Conservation (phyloP, 2,888 invertebrate genomes). For the Entomobrya proxima region DNA sequence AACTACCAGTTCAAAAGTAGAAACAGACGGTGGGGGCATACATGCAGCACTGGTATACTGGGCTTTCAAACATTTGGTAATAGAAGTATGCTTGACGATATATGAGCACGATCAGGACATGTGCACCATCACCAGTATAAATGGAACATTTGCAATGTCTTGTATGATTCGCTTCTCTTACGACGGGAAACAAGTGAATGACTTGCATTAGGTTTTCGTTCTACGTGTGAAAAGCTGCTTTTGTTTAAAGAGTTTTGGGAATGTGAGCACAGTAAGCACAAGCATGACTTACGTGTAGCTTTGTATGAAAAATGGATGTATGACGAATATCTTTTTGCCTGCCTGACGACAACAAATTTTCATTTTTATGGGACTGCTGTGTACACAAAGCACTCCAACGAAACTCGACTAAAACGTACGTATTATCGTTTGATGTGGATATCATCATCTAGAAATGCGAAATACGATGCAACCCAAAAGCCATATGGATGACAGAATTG, state of each 20-base stretch:
- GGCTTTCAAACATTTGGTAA: too few species aligned
- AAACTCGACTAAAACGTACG: not conserved
- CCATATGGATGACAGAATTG: not conserved
- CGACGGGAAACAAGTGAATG: conserved; percentile 45
- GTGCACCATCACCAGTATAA: not conserved
- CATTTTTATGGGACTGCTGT: conserved; percentile 7
- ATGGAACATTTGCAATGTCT: not conserved
- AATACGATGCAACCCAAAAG: not conserved
- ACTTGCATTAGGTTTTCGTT: conserved; percentile 16
- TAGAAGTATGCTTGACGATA: too few species aligned
- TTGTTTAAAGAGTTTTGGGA: not conserved
- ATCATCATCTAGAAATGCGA: too few species aligned
- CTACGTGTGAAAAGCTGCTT: not conserved
- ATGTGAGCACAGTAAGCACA: not conserved
- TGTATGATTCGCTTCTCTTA: not conserved
- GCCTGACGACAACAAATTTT: conserved; percentile 48
- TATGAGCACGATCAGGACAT: not conserved
- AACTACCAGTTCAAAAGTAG: too few species aligned
- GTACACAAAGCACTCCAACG: not conserved
- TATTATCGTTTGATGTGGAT: too few species aligned
- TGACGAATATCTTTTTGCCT: conserved; percentile 22
- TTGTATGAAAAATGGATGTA: not conserved
- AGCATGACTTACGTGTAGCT: not conserved
- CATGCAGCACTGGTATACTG: too few species aligned
- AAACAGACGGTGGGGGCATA: too few species aligned